Conservation (phyloP, 1,140 invertebrate species). For the Tetragnatha versicolor region DNA sequence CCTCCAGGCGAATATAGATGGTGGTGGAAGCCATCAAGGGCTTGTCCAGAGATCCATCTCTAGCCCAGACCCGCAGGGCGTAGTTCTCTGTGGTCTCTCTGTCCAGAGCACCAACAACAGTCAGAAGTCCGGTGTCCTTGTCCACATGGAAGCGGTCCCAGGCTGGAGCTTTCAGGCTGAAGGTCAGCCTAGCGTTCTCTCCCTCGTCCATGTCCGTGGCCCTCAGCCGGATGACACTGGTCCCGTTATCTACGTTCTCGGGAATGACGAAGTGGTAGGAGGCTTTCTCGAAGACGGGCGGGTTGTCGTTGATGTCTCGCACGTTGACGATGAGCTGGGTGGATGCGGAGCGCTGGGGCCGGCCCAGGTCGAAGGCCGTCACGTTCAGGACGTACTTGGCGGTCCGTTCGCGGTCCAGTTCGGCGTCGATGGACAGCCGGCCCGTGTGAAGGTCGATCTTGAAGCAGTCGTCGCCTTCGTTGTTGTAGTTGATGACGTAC, state of each 20-base stretch:
- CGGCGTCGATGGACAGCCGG: slow-evolving; percentile 84
- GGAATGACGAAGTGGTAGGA: slow-evolving; percentile 70
- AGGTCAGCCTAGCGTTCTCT: slow-evolving; percentile 80
- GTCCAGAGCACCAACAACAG: slow-evolving; percentile 79
- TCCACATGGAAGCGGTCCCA: slow-evolving; percentile 85
- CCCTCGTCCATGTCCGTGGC: slow-evolving; percentile 81
- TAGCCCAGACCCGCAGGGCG: slow-evolving; percentile 81
- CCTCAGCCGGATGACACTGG: slow-evolving; percentile 70
- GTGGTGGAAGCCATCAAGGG: slow-evolving; percentile 76
- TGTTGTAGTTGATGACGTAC: slow-evolving; percentile 85
- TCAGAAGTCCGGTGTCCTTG: slow-evolving; percentile 76
- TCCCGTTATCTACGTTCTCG: slow-evolving; percentile 71
- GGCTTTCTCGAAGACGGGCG: slow-evolving; percentile 66
- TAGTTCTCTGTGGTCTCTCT: slow-evolving; percentile 83
- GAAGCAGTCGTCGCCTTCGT: slow-evolving; percentile 78
- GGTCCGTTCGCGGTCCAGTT: slow-evolving; percentile 86
- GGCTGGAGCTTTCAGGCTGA: slow-evolving; percentile 82
- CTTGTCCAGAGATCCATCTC: slow-evolving; percentile 70
- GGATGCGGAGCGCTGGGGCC: slow-evolving; percentile 79
- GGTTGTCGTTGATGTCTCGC: slow-evolving; percentile 66
- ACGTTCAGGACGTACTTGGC: slow-evolving; percentile 85
- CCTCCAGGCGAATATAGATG: slow-evolving; percentile 81
- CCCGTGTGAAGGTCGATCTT: slow-evolving; percentile 79
- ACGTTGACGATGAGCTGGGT: slow-evolving; percentile 73
- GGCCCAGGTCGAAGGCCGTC: slow-evolving; percentile 85